These are phyloP conservation scores for Drosophila dives DNA, from an alignment of 2,888 invertebrate genomes.

Conservation along the genomic window DNA sequence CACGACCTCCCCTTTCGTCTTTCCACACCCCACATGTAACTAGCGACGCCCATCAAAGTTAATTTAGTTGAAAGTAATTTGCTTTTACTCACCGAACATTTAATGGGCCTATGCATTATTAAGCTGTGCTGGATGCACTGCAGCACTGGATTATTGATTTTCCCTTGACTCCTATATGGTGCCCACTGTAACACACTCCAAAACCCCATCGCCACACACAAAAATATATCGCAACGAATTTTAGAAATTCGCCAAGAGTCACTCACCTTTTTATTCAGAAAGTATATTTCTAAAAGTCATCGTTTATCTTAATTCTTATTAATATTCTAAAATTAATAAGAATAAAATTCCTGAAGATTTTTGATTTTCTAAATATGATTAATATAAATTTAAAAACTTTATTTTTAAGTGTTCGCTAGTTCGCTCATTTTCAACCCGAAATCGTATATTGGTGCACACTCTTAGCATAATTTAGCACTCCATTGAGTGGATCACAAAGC, in stretches of 20 bases:
- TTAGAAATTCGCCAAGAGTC: neutral
- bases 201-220: neutral
- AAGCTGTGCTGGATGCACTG: constrained; percentile 35
- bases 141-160: constrained; percentile 29
- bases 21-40: neutral
- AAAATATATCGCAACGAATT: constrained; percentile 1
- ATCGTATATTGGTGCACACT: constrained; percentile 64
- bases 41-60: constrained; percentile 35
- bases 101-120: constrained; percentile 22
- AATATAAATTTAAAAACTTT: too few species aligned
- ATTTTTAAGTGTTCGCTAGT: neutral
- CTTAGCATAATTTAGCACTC: constrained; percentile 75
- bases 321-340: too few species aligned
- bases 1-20: neutral
- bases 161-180: constrained; percentile 16
- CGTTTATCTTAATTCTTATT: neutral
- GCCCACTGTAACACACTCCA: neutral
- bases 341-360: too few species aligned
- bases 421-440: constrained; percentile 21
- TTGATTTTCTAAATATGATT: too few species aligned
- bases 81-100: constrained; percentile 37
- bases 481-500: constrained; percentile 51
- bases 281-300: neutral
- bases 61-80: constrained; percentile 65
- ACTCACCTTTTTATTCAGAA: neutral